A percentile compares a stretch with the other conserved stretches of the same genome.
phyloP scores from a whole-genome alignment of 2,113 vertebrate genomes.

The Percopsis transmontana region DNA sequence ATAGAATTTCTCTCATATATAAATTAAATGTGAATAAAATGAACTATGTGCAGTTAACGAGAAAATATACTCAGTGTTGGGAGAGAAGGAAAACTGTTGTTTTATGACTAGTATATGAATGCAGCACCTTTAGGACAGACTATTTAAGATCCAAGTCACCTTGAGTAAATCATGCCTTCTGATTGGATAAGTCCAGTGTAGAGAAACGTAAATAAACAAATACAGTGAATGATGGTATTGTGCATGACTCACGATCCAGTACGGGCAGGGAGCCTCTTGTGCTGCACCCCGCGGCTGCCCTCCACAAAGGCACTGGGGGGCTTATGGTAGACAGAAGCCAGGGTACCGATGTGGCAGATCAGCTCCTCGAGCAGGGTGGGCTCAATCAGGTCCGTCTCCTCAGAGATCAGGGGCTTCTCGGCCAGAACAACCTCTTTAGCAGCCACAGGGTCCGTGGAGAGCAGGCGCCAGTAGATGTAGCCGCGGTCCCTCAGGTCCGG shows the following conservation, averaged over 20 bases:
- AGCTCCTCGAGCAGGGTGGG: conserved; percentile 95
- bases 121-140: no score
- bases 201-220: no score
- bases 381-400: conserved; percentile 97
- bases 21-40: no score
- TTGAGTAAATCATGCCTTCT: no score
- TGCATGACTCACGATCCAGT: conserved; percentile 88
- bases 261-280: conserved; percentile 88
- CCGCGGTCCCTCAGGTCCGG: conserved; percentile 94
- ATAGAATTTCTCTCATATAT: no score
- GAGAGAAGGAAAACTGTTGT: no score
- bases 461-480: conserved; percentile 99
- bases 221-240: neutral
- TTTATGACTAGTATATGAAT: no score
- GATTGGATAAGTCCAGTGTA: no score
- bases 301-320: conserved; percentile 97
- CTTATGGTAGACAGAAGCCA: conserved; percentile 98
- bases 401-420: conserved; percentile 96
- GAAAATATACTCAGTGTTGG: no score
- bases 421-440: conserved; percentile 98
- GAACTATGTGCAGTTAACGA: no score
- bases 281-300: conserved; percentile 91
- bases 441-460: conserved; percentile 96
- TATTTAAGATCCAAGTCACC: no score
- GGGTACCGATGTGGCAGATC: conserved; percentile 95